Base-by-base conservation (phyloP, 2,113 vertebrate genomes). In the Drymodes brunneopygia region DNA sequence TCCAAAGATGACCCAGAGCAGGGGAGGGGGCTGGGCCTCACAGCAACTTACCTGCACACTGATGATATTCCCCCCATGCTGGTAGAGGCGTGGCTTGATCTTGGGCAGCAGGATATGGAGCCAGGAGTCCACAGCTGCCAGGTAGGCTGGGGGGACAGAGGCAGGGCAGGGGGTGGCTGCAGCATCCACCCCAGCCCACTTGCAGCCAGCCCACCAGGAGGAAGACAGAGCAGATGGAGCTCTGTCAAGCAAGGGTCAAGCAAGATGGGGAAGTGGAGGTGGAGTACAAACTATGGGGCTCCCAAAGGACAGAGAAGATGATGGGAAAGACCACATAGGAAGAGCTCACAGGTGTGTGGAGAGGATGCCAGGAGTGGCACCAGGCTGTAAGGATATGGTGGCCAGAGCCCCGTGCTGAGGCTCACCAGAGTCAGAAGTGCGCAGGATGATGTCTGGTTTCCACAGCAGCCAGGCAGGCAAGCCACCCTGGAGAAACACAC, bases 401-500 rank as follows among this genome's bases (percentile, higher is more conserved):
- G 19, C 29, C 58, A 45, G 47, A 78, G 45, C 25, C 40, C n/a
- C 3, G 1, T 11, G 38, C 18, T 2, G 0, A 88, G 29, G 42
- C 81, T 87, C 95, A 99, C 99, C 99, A 51, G 98, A 96, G 95
- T 99, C 97, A 4, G 99, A 98, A 74, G 99, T 98, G 60, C 99
- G 99, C 65, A 99, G 98, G 60, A 97, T 48, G 29, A 99, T 99
- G 79, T 98, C 97, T 58, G 98, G 97, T 80, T 99, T 99, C 92
- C 98, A 97, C 79, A 99, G 98, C 60, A 99, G 97, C 99, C 99
- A 99, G 22, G 99, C 98, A 14, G 99, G 99, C 74, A 99, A 97
- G 61, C 99, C 99, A n/a, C 99, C 99, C 99, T 99, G 54, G 54
- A 83, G 64, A 81, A 72, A 82, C 56, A 81, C 4, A 6, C 15